Base-by-base conservation (phyloP, 2,797 vertebrate genomes). In the Garrulus glandarius region DNA sequence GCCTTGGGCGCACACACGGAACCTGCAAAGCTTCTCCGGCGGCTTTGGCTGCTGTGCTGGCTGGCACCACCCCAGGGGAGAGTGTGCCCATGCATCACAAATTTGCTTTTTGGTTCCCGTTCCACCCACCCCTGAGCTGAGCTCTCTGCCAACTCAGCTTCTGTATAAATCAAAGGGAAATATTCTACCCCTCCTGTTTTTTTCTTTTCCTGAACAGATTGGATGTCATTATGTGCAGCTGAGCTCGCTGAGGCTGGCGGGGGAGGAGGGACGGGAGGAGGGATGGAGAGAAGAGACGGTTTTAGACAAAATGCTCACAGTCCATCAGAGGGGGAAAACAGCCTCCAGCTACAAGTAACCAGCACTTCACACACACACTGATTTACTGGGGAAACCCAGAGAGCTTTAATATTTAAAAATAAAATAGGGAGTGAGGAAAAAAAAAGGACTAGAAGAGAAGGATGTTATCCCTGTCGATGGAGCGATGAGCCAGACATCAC, bases 141-240 rank as follows among this genome's bases (percentile, higher is more conserved):
- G 95, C 68, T 96, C 97, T 93, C 94, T 97, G 97, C 96, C 97
- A 97, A 96, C 96, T 95, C 93, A 94, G 95, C 96, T 97, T 96
- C 96, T 97, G 80, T 96, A 96, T 96, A 97, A 97, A 97, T 97
- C 96, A 97, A 97, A 97, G 95, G 96, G 95, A 97, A 97, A 97
- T 96, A 95, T 96, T 96, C 96, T 97, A 96, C 92, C 95, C 94
- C 93, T 96, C 96, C 96, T 95, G 95, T 91, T 96, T 95, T 95
- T 95, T 84, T 84, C 92, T 95, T 97, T 97, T 97, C 96, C 97
- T 96, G 97, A 97, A 97, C 97, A 97, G 97, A 97, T 97, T 97
- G 96, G 96, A 93, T 97, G 95, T 96, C 96, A 96, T 97, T 97
- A 96, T 97, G 97, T 97, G 97, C 97, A 97, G 95, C 96, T 97